These are phyloP conservation scores for Sisyra nigra DNA, from an alignment of 2,888 invertebrate genomes.

Conservation along the genomic window DNA sequence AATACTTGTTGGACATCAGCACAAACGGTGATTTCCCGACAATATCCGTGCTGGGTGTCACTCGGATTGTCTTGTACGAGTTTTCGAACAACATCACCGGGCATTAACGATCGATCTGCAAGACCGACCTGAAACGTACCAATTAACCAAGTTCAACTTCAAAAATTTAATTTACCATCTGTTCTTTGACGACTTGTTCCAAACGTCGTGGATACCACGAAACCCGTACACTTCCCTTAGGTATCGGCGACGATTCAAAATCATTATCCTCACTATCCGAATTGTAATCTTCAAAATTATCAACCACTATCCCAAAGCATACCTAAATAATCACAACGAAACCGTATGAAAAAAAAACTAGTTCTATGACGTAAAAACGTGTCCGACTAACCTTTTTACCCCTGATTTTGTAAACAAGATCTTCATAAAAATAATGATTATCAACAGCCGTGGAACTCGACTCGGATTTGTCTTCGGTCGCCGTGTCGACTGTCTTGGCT, in stretches of 20 bases:
- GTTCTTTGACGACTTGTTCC: conserved; percentile 7
- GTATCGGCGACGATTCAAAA: conserved; percentile 3
- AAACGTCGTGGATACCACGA: conserved; percentile 9
- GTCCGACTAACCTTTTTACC: conserved; percentile 3
- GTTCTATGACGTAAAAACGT: no score
- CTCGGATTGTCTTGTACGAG: background rate
- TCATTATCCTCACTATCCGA: conserved; percentile 6
- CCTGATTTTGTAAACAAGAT: conserved; percentile 8
- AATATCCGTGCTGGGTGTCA: conserved; percentile 7
- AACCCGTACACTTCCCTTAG: conserved; percentile 7
- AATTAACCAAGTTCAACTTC: background rate
- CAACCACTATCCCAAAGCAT: conserved; percentile 8
- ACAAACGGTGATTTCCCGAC: conserved; percentile 6
- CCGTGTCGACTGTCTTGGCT: background rate
- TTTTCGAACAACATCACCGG: conserved; percentile 8
- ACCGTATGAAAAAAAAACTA: background rate
- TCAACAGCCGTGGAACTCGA: conserved; percentile 3
- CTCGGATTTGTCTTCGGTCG: conserved; percentile 4
- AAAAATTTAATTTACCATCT: background rate
- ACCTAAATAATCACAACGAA: conserved; percentile 1
- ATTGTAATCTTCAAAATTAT: conserved; percentile 9
- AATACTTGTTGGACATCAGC: conserved; percentile 7
- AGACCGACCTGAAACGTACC: conserved; percentile 4
- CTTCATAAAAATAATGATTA: conserved; percentile 9
- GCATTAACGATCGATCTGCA: conserved; percentile 8